Percentiles rank a stretch among this genome's conserved stretches.
Conservation (phyloP, 1,140 invertebrate species). For the Drosophila tristis region DNA sequence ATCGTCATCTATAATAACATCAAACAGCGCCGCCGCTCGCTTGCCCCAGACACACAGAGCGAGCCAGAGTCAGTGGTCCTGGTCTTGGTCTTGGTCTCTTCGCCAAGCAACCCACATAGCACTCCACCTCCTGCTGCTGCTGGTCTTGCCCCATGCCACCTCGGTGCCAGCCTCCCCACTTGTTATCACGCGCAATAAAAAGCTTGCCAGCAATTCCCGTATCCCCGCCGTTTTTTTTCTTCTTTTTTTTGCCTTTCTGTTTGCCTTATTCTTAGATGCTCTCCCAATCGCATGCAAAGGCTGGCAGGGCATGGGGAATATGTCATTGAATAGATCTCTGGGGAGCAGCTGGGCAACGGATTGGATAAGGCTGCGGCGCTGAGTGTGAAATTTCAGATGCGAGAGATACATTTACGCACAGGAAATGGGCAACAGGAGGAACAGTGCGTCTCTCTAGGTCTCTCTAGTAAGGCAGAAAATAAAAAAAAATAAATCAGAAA, state of each 20-base stretch:
- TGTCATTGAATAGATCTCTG: no score
- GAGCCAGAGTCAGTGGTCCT: not conserved
- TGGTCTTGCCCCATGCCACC: conserved; percentile 16
- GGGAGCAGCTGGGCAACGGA: no score
- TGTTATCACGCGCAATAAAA: conserved; percentile 81
- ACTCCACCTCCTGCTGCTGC: not conserved
- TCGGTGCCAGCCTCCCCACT: conserved; percentile 58
- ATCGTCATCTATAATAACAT: conserved; percentile 82
- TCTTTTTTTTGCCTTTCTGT: conserved; percentile 24
- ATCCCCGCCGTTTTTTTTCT: conserved; percentile 7
- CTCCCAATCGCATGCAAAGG: no score
- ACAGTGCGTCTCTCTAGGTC: no score
- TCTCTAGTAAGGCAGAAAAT: no score
- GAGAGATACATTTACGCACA: no score
- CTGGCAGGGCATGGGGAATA: no score
- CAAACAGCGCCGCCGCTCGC: conserved; percentile 63
- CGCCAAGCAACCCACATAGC: not conserved
- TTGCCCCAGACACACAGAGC: conserved; percentile 46
- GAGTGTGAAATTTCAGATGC: no score
- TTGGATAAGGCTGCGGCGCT: no score
- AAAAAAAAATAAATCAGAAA: no score
- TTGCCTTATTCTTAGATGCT: conserved; percentile 1
- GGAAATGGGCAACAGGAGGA: no score
- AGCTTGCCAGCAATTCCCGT: conserved; percentile 58
- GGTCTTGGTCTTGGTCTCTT: not conserved